These are phyloP conservation scores for Scolopax bukidnonensis DNA, from an alignment of 2,797 vertebrate genomes.

Conservation along the genomic window DNA sequence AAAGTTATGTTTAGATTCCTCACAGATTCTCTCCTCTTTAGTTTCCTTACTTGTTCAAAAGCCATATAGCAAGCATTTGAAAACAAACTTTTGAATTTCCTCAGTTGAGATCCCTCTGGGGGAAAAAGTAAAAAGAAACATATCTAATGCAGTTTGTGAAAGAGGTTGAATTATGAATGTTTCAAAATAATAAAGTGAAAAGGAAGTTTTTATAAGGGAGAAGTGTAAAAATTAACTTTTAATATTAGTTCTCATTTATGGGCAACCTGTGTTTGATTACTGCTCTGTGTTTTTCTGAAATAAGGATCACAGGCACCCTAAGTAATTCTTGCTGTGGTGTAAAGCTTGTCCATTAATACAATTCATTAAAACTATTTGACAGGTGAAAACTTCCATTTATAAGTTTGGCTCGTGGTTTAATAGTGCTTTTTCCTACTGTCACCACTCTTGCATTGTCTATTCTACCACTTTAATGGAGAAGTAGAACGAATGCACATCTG, in stretches of 20 bases:
- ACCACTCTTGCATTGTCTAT: fast-evolving
- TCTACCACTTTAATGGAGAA: background rate
- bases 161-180: background rate
- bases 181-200: background rate
- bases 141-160: background rate
- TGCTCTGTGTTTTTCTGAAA: background rate
- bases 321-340: background rate
- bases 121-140: background rate
- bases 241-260: background rate
- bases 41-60: background rate
- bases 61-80: background rate
- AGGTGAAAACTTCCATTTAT: background rate
- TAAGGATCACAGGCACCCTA: background rate
- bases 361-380: background rate
- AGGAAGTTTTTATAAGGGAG: background rate
- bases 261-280: background rate
- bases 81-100: background rate
- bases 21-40: background rate
- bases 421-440: background rate
- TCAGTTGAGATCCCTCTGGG: background rate
- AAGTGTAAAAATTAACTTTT: background rate
- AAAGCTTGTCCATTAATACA: background rate
- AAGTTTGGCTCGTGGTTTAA: background rate
- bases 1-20: background rate
- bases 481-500: background rate